phyloP scores from a whole-genome alignment of 2,797 vertebrate genomes.

The Chrysocyon brachyurus region DNA sequence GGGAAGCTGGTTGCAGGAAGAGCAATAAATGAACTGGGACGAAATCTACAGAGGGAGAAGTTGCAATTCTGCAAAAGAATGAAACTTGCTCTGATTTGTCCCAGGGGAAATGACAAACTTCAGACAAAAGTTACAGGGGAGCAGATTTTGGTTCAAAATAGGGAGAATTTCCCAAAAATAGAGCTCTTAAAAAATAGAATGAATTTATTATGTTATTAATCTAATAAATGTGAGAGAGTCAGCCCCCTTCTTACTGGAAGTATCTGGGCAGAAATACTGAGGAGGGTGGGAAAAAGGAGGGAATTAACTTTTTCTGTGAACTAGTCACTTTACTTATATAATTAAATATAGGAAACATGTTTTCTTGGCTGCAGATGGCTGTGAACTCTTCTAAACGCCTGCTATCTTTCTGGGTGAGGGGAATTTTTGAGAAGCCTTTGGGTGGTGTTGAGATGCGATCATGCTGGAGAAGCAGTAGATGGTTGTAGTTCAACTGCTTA shows the following conservation, averaged over 20 bases:
- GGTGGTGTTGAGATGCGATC: neutral
- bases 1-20: neutral
- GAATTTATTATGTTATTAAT: neutral
- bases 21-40: neutral
- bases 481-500: neutral
- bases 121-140: neutral
- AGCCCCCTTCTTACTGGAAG: neutral
- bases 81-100: neutral
- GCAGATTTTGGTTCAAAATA: neutral
- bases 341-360: neutral
- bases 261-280: neutral
- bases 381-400: neutral
- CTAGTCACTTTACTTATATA: neutral
- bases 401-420: neutral
- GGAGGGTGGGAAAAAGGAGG: neutral
- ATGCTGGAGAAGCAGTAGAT: neutral
- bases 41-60: neutral
- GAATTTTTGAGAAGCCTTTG: neutral
- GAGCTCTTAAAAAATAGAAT: neutral
- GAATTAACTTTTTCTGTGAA: neutral
- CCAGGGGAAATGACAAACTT: neutral
- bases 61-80: slow-evolving; percentile 42
- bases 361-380: neutral
- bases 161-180: neutral
- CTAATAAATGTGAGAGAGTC: neutral